Base-by-base conservation (phyloP, 2,797 vertebrate genomes). In the Hyperoplus immaculatus region DNA sequence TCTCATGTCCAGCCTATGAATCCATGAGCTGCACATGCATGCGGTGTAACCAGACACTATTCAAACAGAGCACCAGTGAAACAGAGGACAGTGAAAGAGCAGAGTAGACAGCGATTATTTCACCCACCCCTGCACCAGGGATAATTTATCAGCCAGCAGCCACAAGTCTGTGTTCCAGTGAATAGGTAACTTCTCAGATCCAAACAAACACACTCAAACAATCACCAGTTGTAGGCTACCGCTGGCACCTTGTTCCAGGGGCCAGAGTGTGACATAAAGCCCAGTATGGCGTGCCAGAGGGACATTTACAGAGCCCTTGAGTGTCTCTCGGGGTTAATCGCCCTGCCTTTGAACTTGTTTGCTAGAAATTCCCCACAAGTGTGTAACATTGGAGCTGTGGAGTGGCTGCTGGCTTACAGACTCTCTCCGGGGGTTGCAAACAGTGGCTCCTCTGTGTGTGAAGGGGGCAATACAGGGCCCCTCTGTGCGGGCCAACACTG, bases 331-430 rank as follows among this genome's bases (percentile, higher is more conserved):
- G 50, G n/a, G 56, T 56, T 71, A 73, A 81, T 65, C 63, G 13
- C 62, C 56, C 75, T 72, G 81, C 73, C 84, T 94, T 94, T 93
- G 87, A 95, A 94, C 92, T 83, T 88, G 89, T 94, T 93, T 89
- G 91, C 91, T 88, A 58, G 88, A 92, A 94, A 94, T 94, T 94
- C 93, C 93, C 89, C 93, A 93, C 90, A 79, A 85, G 73, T 82
- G 88, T 91, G 92, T 62, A 86, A 91, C 72, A 68, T 29, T 51
- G 67, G 87, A 79, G 80, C 81, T 47, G 70, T 78, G 81, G 72
- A 45, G 70, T 78, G 81, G 72, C 77, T 83, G 77, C 84, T 67
- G 87, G 71, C 77, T 73, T 64, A 29, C 6, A 46, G 74, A 54
- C 66, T 39, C 58, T 72, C 64, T 4, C 1, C 75, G 68, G 61